These are phyloP conservation scores for Tribolium freemani DNA, from an alignment of 2,888 invertebrate species.

Conservation along the genomic window DNA sequence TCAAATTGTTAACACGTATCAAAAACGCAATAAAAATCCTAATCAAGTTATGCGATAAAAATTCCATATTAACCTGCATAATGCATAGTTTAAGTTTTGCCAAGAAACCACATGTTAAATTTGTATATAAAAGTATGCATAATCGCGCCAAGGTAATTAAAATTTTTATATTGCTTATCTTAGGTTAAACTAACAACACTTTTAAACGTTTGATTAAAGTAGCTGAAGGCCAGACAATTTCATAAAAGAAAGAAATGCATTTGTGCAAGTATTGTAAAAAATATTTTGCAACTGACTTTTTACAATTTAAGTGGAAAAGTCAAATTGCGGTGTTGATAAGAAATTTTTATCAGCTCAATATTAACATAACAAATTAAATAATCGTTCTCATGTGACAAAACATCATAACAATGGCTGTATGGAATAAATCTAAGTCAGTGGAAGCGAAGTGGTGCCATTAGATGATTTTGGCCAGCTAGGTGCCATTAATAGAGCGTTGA, in stretches of 20 bases:
- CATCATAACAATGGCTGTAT: background rate
- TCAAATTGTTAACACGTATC: no score
- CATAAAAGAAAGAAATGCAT: background rate
- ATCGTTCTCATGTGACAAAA: background rate
- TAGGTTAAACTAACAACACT: background rate
- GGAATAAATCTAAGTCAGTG: background rate
- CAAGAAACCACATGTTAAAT: background rate
- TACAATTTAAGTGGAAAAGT: background rate
- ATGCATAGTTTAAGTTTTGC: no score
- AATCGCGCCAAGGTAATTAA: conserved; percentile 7
- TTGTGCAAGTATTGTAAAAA: background rate
- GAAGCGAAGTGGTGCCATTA: conserved; percentile 3
- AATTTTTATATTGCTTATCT: conserved; percentile 6
- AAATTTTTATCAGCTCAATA: background rate
- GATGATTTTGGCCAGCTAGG: background rate
- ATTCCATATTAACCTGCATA: no score
- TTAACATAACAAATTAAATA: background rate
- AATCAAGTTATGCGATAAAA: no score
- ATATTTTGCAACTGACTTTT: no score
- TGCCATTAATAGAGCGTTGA: conserved; percentile 35
- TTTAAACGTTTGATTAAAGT: background rate
- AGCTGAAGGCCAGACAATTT: background rate
- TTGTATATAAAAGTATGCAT: background rate
- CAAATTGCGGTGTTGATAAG: conserved; percentile 1
- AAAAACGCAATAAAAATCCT: no score